phyloP scores from a whole-genome alignment of 2,888 invertebrate genomes.

The Metacarcinus magister region DNA sequence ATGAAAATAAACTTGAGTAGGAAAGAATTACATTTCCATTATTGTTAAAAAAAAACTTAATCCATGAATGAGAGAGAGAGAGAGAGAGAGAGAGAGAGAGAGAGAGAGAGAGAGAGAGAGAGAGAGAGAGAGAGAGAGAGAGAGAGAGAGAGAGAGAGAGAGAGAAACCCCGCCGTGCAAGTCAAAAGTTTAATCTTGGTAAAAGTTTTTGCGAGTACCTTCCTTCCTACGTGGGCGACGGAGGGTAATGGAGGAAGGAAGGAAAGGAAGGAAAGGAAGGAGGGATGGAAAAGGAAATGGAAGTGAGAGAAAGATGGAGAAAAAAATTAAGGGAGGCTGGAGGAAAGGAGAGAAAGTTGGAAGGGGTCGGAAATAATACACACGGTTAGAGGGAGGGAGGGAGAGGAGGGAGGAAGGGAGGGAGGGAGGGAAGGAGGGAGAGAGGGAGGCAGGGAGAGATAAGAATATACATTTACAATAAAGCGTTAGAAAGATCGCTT shows the following conservation, averaged over 20 bases:
- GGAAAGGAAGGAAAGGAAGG: neutral
- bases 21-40: too few species aligned
- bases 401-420: neutral
- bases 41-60: too few species aligned
- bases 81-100: neutral
- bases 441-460: neutral
- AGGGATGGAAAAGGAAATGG: neutral
- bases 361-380: neutral
- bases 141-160: slow-evolving; percentile 47
- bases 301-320: neutral
- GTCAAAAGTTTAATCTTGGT: slow-evolving; percentile 45
- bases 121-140: slow-evolving; percentile 38
- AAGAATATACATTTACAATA: neutral
- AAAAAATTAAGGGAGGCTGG: neutral
- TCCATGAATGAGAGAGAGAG: neutral
- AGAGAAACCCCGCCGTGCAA: neutral
- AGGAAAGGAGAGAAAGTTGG: neutral
- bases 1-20: neutral
- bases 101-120: slow-evolving; percentile 27
- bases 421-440: neutral
- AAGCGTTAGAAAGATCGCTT: neutral
- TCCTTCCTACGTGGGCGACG: neutral
- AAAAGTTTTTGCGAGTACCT: slow-evolving; percentile 34
- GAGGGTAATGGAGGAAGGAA: slow-evolving; percentile 12
- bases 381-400: neutral